These are phyloP conservation scores for Burhinus bistriatus DNA, from an alignment of 2,113 vertebrate species.

Conservation along the genomic window DNA sequence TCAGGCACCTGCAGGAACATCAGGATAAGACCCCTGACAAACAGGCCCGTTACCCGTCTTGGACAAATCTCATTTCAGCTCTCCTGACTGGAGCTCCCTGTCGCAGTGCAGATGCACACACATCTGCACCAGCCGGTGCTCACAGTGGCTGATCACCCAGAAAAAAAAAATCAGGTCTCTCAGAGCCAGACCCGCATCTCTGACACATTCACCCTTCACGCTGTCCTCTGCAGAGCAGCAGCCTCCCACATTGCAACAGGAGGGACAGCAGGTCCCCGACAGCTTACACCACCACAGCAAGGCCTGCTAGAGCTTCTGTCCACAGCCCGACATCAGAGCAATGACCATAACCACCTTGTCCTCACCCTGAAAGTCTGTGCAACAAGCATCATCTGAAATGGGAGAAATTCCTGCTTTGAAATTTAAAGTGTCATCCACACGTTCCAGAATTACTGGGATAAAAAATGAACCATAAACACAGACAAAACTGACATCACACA, in stretches of 20 bases:
- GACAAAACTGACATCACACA: background rate
- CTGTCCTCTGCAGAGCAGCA: background rate
- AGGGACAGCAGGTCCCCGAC: background rate
- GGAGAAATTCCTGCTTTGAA: background rate
- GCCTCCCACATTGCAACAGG: rapidly evolving
- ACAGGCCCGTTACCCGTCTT: rapidly evolving
- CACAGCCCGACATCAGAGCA: background rate
- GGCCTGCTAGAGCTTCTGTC: background rate
- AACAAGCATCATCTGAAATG: rapidly evolving
- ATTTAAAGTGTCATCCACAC: background rate
- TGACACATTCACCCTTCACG: rapidly evolving
- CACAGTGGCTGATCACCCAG: rapidly evolving
- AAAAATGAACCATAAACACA: background rate
- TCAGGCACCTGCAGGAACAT: background rate
- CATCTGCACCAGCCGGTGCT: background rate
- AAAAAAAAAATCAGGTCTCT: background rate
- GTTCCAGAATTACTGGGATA: background rate
- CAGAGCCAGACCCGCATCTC: background rate
- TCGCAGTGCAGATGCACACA: rapidly evolving
- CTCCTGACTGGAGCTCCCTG: background rate
- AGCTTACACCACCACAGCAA: background rate
- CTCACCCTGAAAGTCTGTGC: background rate
- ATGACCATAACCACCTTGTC: background rate
- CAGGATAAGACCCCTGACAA: background rate
- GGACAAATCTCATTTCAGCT: background rate